Evolutionary conservation across 2,113 vertebrate genomes (phyloP), one percentile per base, ranked within the genome.

Genomic region (Probosciger aterrimus): DNA sequence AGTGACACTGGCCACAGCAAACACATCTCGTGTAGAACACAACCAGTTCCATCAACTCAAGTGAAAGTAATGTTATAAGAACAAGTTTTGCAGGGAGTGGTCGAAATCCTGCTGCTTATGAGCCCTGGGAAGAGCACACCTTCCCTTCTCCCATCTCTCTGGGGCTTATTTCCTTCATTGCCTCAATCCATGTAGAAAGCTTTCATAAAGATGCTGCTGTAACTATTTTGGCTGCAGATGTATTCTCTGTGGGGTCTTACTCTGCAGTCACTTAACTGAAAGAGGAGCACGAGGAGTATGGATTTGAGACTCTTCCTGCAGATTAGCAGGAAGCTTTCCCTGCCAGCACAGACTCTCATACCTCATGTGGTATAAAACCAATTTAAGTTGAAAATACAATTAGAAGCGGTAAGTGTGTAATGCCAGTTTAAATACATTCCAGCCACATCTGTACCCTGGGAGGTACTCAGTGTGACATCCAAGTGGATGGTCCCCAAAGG

Each of bases 311-410:
- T 95, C 64, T 85, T 97, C 46, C 84, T 83, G 49, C 84, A 55
- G 67, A 86, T 52, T 28, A 88, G 35, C 82, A 46, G 35, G 25
- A 35, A 87, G 70, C 70, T 57, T 96, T 79, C 49, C 69, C 74
- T 86, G 63, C 86, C 70, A 73, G 74, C 67, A 86, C 91, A 93
- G 83, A 9, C 79, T 75, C 47, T 60, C 43, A 44, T 92, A 88
- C 49, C 90, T 97, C 83, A 67, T 43, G 71, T 76, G 86, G 11
- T 37, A 90, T 74, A 88, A 96, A 96, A 94, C 44, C 46, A 82
- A 62, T 91, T 95, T 19, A 50, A 62, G 79, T 31, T 88, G 75
- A 79, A 97, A 97, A 88, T 25, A 78, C 70, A 93, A 75, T 49
- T 86, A 37, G 73, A 73, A 75, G 57, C 49, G 71, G 43, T 8